These are phyloP conservation scores for Ptychodera flava DNA, from an alignment of 35 echinoderm and acorn worm genomes.

Conservation along the genomic window DNA sequence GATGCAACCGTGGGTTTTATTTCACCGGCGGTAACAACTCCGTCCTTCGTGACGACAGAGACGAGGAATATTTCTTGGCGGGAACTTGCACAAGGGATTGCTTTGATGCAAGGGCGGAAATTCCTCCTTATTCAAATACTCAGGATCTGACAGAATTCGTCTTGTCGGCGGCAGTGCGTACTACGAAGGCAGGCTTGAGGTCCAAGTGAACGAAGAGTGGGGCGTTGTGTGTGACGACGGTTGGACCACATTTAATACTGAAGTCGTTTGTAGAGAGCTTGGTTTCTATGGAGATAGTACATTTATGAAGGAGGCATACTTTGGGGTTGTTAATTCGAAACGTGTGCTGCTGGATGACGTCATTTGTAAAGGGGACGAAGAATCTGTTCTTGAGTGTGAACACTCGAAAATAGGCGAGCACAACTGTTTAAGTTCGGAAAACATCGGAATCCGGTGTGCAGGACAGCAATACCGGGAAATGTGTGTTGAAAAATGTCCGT, in stretches of 20 bases:
- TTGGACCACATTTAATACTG: slow-evolving; percentile 6
- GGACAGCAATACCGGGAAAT: background rate
- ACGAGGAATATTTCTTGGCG: background rate
- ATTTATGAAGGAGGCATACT: background rate
- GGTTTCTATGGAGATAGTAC: slow-evolving; percentile 5
- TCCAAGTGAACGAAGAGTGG: slow-evolving; percentile 10
- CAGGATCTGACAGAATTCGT: slow-evolving; percentile 4
- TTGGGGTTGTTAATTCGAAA: background rate
- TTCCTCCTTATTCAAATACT: background rate
- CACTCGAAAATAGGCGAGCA: background rate
- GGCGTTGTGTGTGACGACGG: slow-evolving; percentile 3
- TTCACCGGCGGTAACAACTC: background rate
- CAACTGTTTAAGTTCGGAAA: background rate
- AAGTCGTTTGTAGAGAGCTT: slow-evolving; percentile 36
- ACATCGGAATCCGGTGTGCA: background rate
- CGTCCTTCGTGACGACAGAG: background rate
- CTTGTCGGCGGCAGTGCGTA: background rate
- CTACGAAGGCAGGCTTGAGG: slow-evolving; percentile 24
- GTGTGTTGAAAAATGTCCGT: background rate
- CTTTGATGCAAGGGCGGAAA: background rate
- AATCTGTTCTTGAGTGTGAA: background rate
- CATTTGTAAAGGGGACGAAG: background rate
- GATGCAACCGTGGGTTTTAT: background rate
- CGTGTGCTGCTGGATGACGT: background rate
- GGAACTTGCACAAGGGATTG: background rate